Evolutionary conservation across 2,113 vertebrate genomes (phyloP).

Genomic region (Ophiodon elongatus): DNA sequence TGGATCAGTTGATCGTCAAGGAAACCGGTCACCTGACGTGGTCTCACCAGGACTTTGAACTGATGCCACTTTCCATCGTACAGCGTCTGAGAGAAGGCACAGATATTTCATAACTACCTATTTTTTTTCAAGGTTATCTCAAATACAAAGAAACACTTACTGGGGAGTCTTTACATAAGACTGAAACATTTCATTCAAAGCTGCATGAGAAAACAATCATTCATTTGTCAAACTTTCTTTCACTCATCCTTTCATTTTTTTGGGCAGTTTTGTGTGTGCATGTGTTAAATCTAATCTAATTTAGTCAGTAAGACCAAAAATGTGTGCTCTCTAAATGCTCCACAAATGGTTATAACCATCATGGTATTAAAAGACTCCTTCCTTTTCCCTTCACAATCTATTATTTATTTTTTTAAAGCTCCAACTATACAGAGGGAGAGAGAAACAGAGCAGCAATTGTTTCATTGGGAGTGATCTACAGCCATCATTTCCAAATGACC

Average conservation of each 20-base stretch:
- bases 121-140: not conserved
- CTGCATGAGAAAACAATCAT: constrained; percentile 34
- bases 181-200: not conserved
- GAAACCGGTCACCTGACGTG: constrained; percentile 69
- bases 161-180: not conserved
- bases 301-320: constrained; percentile 11
- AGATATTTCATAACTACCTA: not conserved
- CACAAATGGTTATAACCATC: constrained; percentile 11
- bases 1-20: constrained; percentile 79
- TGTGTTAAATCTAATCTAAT: constrained; percentile 25
- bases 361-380: constrained; percentile 14
- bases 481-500: constrained; percentile 43
- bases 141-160: not conserved
- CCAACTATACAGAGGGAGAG: not conserved
- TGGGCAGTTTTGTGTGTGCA: not conserved
- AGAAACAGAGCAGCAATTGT: constrained; percentile 60
- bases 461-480: not conserved
- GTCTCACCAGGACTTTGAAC: constrained; percentile 83
- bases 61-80: constrained; percentile 85
- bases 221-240: constrained; percentile 29
- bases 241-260: constrained; percentile 7
- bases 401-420: not conserved
- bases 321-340: constrained; percentile 23
- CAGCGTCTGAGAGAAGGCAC: constrained; percentile 51
- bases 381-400: constrained; percentile 47